Base-by-base conservation (phyloP, 1,140 invertebrate species). In the Lepidurus couesii region DNA sequence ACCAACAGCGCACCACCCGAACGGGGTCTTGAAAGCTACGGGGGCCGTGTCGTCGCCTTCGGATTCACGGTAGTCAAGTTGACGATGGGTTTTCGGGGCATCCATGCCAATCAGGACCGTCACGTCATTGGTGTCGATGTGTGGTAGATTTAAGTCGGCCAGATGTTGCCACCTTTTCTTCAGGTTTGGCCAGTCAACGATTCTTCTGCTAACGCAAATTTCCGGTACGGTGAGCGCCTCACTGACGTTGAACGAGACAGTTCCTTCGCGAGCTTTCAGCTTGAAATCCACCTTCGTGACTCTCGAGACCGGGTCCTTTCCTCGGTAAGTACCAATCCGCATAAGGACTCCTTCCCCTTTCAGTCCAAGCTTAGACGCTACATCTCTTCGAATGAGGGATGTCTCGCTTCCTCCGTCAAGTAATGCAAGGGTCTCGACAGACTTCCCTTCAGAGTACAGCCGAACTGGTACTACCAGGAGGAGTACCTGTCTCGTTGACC, bases 1-100 rank as follows among this genome's bases (percentile, higher is more conserved):
- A 1, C 77, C 65, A 26, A 65, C 53, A 44, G 26, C 16, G n/a
- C 47, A 78, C 77, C 77, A 78, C 10, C 77, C 77, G 43, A 78
- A 78, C 24, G 44, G 77, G 7, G 65, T 78, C 13, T 73, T 24
- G 7, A 78, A 16, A 7, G 44, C 77, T 9, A 42, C 47, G 7
- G 76, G 76, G 24, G 43, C 76, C 42, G 16, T 10, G 3, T 26
- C 24, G 24, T 65, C 76, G 43, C 34, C 45, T 7, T 34, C 42
- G n/a, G 76, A 47, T 11, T 74, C 21, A 10, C 76, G 13, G 7
- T 26, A 10, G 1, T 77, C 44, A 11, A 24, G 21, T 21, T 53
- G 44, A 24, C 65, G n/a, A 42, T 77, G 76, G 0, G 44, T 65
- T 7, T 45, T 26, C n/a, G 44, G 5, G 9, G 34, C 43, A 26